Evolutionary conservation across 2,888 invertebrate species (phyloP).

Genomic region (Agrilus mali): DNA sequence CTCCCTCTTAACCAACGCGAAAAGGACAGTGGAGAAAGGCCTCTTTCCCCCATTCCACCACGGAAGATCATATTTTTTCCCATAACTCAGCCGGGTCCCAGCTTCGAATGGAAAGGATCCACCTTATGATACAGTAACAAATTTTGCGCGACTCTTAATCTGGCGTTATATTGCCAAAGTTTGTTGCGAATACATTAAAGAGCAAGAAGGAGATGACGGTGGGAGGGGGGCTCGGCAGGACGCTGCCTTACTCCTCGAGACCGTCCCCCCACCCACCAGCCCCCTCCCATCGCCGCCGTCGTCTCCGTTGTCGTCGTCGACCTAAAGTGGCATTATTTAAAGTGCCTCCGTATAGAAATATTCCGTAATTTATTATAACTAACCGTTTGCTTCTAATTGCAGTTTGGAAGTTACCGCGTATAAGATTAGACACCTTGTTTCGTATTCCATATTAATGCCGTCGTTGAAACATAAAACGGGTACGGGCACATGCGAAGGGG

Average conservation of each 20-base stretch:
- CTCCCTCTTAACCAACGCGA: too few relatives aligned
- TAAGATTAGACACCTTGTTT: constrained; percentile 15
- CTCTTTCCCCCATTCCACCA: too few relatives aligned
- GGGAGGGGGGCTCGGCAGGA: neutral
- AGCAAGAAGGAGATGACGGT: constrained; percentile 1
- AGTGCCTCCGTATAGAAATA: constrained; percentile 29
- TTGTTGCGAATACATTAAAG: constrained; percentile 28
- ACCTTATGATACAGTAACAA: constrained; percentile 12
- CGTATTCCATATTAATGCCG: constrained; percentile 15
- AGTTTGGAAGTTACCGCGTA: constrained; percentile 22
- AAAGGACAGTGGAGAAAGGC: too few relatives aligned
- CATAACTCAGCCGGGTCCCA: too few relatives aligned
- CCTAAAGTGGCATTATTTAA: constrained; percentile 29
- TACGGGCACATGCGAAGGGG: too few relatives aligned
- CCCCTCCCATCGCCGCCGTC: constrained; percentile 12
- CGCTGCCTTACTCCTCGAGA: constrained; percentile 1
- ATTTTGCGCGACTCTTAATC: constrained; percentile 29
- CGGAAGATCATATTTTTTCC: too few relatives aligned
- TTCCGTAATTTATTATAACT: constrained; percentile 30
- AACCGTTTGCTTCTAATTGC: constrained; percentile 31
- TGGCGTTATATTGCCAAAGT: constrained; percentile 32
- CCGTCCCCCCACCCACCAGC: neutral
- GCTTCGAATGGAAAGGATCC: too few relatives aligned
- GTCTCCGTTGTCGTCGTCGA: neutral
- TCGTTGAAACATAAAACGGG: constrained; percentile 10